Base-by-base conservation (phyloP, 2,888 invertebrate genomes). In the Stegana nigrithorax region DNA sequence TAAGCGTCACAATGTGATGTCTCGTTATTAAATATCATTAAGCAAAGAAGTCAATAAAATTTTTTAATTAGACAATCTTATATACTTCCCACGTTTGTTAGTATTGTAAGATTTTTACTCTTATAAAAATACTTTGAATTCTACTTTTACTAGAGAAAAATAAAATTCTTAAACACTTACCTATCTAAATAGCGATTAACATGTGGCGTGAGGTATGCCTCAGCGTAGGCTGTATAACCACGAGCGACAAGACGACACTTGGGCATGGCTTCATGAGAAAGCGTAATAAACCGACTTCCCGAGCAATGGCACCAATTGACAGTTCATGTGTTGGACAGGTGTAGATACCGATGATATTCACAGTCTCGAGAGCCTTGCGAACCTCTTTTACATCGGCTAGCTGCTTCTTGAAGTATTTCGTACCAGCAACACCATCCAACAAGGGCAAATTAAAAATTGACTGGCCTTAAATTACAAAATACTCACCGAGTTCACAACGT, bases 201-300 rank as follows among this genome's bases (percentile, higher is more conserved):
- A 82, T 96, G 95, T 0, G 99, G 99, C 0, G 98, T 99, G 17
- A 99, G 89, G 86, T 99, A 99, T 6, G 98, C 98, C 86, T 99
- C 98, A 0, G 96, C 97, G 72, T 93, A 93, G 0, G 96, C 94
- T 62, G 98, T 99, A 83, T 93, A 96, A 0, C 98, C 98, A 39
- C 99, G 89, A 0, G 97, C 94, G 1, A 97, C 97, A 68, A 97
- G 91, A 63, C 96, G 91, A 23, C 95, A 91, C 98, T 98, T 99
- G 0, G 97, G 94, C 89, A 97, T 97, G 2, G 98, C 93, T 69
- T 93, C 88, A 76, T 96, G 96, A 0, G 98, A 98, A 17, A 99
- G 87, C 0, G 98, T 98, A 3, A 99, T 91, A 98, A 98, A 1
- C 97, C 96, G 87, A 90, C 36, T 68, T 92, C 88, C 65, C 87